phyloP scores from a whole-genome alignment of 2,888 invertebrate genomes.

The Melieria crassipennis region DNA sequence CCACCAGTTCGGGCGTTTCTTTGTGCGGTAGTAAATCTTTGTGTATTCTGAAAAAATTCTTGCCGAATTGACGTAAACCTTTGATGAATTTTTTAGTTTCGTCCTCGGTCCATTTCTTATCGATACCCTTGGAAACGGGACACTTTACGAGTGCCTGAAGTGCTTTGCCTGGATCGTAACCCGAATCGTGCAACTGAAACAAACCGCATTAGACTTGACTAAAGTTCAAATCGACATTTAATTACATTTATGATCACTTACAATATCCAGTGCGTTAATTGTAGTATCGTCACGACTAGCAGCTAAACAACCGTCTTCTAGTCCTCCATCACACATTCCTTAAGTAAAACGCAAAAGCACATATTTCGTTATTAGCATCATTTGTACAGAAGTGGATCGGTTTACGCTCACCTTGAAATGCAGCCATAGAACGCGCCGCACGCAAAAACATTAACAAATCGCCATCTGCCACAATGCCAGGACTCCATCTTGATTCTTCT shows the following conservation, averaged over 20 bases:
- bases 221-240: too few relatives aligned
- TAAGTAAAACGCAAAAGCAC: slow-evolving; percentile 10
- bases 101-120: slow-evolving; percentile 98
- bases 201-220: not conserved
- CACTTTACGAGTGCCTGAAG: slow-evolving; percentile 96
- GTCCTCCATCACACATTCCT: slow-evolving; percentile 98
- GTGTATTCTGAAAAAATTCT: slow-evolving; percentile 97
- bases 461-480: slow-evolving; percentile 90
- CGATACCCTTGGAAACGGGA: slow-evolving; percentile 95
- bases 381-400: not conserved
- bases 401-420: slow-evolving; percentile 76
- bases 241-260: slow-evolving; percentile 62
- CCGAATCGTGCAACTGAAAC: slow-evolving; percentile 88
- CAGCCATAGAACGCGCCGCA: slow-evolving; percentile 97
- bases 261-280: slow-evolving; percentile 94
- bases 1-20: slow-evolving; percentile 96
- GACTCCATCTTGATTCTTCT: slow-evolving; percentile 95
- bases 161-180: slow-evolving; percentile 96
- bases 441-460: slow-evolving; percentile 97
- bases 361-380: not conserved
- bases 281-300: slow-evolving; percentile 98
- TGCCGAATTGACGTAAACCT: slow-evolving; percentile 97
- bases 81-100: slow-evolving; percentile 98
- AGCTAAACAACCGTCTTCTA: slow-evolving; percentile 96
- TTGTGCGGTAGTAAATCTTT: slow-evolving; percentile 97